Evolutionary conservation across 2,797 vertebrate species (phyloP).

Genomic region (Microctenopoma stevenorrisi): DNA sequence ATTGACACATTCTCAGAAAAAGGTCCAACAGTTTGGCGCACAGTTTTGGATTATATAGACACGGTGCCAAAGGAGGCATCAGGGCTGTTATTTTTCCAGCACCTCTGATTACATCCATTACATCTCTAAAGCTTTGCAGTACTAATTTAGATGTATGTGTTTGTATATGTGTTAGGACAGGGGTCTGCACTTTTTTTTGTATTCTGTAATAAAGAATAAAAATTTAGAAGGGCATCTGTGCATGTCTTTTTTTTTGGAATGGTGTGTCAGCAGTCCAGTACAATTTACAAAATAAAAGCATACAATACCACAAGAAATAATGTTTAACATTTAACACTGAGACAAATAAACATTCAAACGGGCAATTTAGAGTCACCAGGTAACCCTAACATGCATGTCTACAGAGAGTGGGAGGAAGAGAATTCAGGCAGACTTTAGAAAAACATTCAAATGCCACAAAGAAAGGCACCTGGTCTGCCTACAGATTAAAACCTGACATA

Average conservation of each 20-base stretch:
- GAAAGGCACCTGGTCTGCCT: too few relatives aligned
- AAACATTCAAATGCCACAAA: too few relatives aligned
- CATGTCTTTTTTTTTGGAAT: background rate
- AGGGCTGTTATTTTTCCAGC: background rate
- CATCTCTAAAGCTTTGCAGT: background rate
- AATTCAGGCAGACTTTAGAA: too few relatives aligned
- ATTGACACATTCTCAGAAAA: background rate
- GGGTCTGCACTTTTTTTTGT: background rate
- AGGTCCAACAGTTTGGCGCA: background rate
- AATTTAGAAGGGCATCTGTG: background rate
- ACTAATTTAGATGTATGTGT: background rate
- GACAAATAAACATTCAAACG: too few relatives aligned
- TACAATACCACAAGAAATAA: background rate
- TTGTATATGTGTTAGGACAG: background rate
- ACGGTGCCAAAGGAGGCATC: background rate
- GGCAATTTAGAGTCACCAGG: too few relatives aligned
- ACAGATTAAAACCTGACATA: too few relatives aligned
- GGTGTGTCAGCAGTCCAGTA: background rate
- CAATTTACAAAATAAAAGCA: background rate
- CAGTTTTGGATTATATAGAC: background rate
- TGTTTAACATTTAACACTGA: too few relatives aligned
- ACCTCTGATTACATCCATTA: background rate
- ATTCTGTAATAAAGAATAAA: slow-evolving; percentile 1
- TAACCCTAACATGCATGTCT: too few relatives aligned
- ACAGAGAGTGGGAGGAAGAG: too few relatives aligned